Evolutionary conservation across 2,113 vertebrate species (phyloP).

Genomic region (Colistium nudipinnis): DNA sequence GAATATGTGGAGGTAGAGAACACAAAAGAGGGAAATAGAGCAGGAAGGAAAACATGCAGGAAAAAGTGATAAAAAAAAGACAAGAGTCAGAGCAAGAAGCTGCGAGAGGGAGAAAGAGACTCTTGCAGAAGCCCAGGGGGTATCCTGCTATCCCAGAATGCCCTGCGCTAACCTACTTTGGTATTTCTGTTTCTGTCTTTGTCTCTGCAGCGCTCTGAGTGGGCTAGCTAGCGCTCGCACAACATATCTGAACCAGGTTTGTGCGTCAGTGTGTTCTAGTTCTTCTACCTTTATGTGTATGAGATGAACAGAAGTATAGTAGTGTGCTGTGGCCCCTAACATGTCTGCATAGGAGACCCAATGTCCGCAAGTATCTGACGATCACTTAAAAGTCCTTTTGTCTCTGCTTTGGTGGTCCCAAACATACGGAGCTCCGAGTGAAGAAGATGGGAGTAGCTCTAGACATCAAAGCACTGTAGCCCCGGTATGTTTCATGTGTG

Average conservation of each 20-base stretch:
- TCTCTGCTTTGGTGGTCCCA: not conserved
- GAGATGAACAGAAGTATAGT: not conserved
- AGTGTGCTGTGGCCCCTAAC: not conserved
- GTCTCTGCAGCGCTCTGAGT: slow-evolving; percentile 72
- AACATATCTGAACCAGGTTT: slow-evolving; percentile 43
- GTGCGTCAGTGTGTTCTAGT: slow-evolving; percentile 18
- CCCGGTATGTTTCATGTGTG: not conserved
- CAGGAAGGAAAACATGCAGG: slow-evolving; percentile 23
- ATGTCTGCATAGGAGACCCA: not conserved
- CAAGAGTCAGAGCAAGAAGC: slow-evolving; percentile 35
- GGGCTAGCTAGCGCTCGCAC: slow-evolving; percentile 51
- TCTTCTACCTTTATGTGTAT: slow-evolving; percentile 11
- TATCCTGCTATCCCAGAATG: slow-evolving; percentile 82
- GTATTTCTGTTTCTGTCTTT: slow-evolving; percentile 81
- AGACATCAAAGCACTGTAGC: not conserved
- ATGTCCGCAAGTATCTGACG: not conserved
- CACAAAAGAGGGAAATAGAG: slow-evolving; percentile 30
- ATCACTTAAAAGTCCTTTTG: not conserved
- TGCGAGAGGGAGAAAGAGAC: slow-evolving; percentile 40
- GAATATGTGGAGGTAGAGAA: slow-evolving; percentile 13
- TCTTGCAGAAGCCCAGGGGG: slow-evolving; percentile 78
- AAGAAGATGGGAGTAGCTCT: not conserved
- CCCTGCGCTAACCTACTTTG: slow-evolving; percentile 83
- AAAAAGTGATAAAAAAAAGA: slow-evolving; percentile 27
- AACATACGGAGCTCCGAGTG: not conserved